Evolutionary conservation across 2,888 invertebrate species (phyloP).

Genomic region (Pammene aurita): DNA sequence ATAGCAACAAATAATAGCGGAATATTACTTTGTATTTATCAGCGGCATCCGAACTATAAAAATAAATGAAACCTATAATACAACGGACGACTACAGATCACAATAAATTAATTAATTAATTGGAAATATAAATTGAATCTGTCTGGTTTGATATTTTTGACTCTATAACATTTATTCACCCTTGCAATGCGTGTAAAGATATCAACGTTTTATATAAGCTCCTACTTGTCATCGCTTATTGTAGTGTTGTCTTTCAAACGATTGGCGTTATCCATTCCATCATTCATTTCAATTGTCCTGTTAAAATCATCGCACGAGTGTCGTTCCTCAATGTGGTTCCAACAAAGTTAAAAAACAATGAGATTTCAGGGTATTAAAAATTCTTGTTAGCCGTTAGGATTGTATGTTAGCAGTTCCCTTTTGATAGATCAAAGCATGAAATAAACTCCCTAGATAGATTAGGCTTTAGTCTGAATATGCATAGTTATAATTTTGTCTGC

Average conservation of each 20-base stretch:
- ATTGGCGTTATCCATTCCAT: constrained; percentile 37
- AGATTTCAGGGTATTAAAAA: constrained; percentile 69
- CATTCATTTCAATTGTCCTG: constrained; percentile 29
- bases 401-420: constrained; percentile 49
- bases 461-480: constrained; percentile 1
- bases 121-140: no score
- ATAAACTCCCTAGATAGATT: constrained; percentile 31
- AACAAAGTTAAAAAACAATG: constrained; percentile 61
- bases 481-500: constrained; percentile 41
- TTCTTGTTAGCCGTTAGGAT: constrained; percentile 67
- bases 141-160: no score
- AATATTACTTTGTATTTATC: background rate
- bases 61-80: no score
- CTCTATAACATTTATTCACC: background rate
- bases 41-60: no score
- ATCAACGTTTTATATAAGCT: constrained; percentile 7
- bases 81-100: no score
- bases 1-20: background rate
- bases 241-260: constrained; percentile 52
- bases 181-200: constrained; percentile 4
- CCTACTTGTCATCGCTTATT: constrained; percentile 23
- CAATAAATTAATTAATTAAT: no score
- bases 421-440: constrained; percentile 62
- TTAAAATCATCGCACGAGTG: constrained; percentile 56
- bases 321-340: constrained; percentile 49